Conservation (phyloP, 1,140 invertebrate genomes). For the Elymnias hypermnestra region DNA sequence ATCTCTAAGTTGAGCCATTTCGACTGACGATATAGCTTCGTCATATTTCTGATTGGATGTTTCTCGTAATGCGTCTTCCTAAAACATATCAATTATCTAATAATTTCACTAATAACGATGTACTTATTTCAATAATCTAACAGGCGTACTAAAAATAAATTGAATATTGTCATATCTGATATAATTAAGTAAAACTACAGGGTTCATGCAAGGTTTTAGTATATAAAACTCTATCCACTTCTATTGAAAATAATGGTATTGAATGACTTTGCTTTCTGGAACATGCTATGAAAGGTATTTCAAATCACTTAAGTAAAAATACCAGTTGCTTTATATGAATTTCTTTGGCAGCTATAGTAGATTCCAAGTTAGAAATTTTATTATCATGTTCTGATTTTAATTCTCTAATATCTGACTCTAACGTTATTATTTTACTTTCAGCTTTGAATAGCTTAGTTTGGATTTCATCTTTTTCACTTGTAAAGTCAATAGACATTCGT, state of each 20-base stretch:
- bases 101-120: too few species aligned
- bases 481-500: slow-evolving; percentile 63
- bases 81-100: slow-evolving; percentile 14
- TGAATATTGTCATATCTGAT: too few species aligned
- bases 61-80: slow-evolving; percentile 74
- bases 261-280: too few species aligned
- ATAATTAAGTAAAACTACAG: too few species aligned
- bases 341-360: slow-evolving; percentile 76
- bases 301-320: slow-evolving; percentile 28
- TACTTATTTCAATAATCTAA: too few species aligned
- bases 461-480: slow-evolving; percentile 65
- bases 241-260: too few species aligned
- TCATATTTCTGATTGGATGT: slow-evolving; percentile 75
- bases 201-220: not conserved
- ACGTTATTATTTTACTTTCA: slow-evolving; percentile 77
- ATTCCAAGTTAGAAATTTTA: slow-evolving; percentile 77
- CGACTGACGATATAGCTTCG: slow-evolving; percentile 70
- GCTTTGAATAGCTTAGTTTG: slow-evolving; percentile 72
- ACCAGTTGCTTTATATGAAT: slow-evolving; percentile 79
- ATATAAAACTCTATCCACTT: too few species aligned
- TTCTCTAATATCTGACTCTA: slow-evolving; percentile 77
- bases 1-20: slow-evolving; percentile 74
- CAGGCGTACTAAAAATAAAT: too few species aligned
- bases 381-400: slow-evolving; percentile 73
- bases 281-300: slow-evolving; percentile 11